Percentiles rank a stretch among this genome's conserved stretches.
These are phyloP conservation scores for Phaenicophaeus curvirostris DNA, from an alignment of 2,797 vertebrate species.

Conservation along the genomic window DNA sequence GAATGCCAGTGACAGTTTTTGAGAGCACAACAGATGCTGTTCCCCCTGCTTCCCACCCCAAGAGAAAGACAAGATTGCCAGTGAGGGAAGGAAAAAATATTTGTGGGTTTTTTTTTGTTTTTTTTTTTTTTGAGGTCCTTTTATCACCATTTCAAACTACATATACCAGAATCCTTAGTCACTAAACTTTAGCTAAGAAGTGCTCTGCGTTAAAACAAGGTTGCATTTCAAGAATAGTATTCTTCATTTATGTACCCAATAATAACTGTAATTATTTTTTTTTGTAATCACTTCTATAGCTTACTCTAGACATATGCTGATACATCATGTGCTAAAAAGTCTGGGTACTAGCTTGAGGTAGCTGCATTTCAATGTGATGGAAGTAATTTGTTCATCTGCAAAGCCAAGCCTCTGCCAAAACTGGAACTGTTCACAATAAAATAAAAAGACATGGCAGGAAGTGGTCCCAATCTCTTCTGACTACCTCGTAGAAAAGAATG, in stretches of 20 bases:
- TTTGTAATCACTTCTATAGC: neutral
- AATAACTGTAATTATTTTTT: neutral
- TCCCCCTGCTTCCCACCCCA: too few relatives aligned
- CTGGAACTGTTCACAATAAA: neutral
- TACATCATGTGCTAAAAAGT: neutral
- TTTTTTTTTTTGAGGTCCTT: fast-evolving
- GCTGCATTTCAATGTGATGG: neutral
- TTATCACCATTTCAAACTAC: neutral
- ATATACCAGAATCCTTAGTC: neutral
- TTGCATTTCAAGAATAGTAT: neutral
- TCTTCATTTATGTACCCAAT: neutral
- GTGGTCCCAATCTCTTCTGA: neutral
- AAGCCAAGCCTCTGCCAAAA: neutral
- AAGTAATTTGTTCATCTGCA: conserved; percentile 5
- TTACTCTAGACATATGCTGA: neutral
- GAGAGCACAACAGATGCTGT: neutral
- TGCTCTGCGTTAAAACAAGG: neutral
- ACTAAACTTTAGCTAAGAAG: neutral
- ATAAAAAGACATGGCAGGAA: neutral
- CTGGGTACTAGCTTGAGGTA: neutral
- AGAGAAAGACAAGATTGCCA: neutral
- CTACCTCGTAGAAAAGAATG: neutral
- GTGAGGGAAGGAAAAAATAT: neutral
- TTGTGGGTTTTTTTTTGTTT: neutral
- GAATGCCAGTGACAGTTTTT: neutral